Conservation (phyloP, 2,113 vertebrate genomes). For the Theropithecus gelada region DNA sequence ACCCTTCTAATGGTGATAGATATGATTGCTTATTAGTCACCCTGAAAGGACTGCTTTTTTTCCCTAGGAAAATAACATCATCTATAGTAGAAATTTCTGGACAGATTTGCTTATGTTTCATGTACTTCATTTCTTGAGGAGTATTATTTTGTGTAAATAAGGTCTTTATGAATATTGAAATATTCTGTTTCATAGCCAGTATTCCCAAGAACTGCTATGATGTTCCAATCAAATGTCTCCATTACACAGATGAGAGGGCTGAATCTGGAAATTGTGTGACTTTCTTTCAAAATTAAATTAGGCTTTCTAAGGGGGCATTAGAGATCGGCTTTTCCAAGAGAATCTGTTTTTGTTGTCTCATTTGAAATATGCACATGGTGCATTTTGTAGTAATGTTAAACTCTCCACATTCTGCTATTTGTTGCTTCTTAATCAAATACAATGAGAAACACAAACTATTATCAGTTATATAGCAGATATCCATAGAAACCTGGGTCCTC, state of each 20-base stretch:
- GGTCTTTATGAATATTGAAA: slow-evolving; percentile 42
- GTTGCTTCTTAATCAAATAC: slow-evolving; percentile 21
- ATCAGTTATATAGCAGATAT: not conserved
- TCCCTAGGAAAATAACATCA: not conserved
- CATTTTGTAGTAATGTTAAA: slow-evolving; percentile 21
- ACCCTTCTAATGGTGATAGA: not conserved
- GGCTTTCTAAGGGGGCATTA: not conserved
- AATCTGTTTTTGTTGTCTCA: slow-evolving; percentile 22
- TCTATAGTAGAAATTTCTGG: slow-evolving; percentile 13
- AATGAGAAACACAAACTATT: not conserved
- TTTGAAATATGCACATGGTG: not conserved
- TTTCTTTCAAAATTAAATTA: slow-evolving; percentile 44
- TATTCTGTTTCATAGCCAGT: slow-evolving; percentile 18
- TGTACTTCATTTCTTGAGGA: slow-evolving; percentile 43
- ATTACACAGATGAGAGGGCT: not conserved
- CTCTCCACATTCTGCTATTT: not conserved
- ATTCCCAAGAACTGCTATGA: not conserved
- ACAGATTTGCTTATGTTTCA: slow-evolving; percentile 22
- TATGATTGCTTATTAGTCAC: not conserved
- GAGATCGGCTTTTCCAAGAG: slow-evolving; percentile 8
- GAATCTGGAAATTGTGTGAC: not conserved
- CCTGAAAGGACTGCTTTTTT: not conserved
- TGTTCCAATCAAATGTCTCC: slow-evolving; percentile 27
- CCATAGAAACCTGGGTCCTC: not conserved
- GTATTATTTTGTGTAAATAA: slow-evolving; percentile 43